Evolutionary conservation across 1,140 invertebrate genomes (phyloP).

Genomic region (Zophobas morio): DNA sequence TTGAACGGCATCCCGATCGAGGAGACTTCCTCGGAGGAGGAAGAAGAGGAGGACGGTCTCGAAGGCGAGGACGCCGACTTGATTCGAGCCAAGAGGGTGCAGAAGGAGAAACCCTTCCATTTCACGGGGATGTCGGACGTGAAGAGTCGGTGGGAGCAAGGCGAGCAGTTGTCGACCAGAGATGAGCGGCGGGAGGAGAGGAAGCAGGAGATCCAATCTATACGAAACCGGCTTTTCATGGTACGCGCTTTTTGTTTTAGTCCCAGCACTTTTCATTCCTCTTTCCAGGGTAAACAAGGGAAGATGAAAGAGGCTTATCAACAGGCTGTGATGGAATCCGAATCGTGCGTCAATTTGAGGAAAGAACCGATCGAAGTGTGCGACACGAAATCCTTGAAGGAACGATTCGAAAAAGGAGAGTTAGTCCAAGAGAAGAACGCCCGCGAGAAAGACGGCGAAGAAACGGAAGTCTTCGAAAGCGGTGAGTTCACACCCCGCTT

Average conservation of each 20-base stretch:
- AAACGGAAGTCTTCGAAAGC: slow-evolving; percentile 86
- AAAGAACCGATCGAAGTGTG: slow-evolving; percentile 69
- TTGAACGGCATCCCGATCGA: slow-evolving; percentile 79
- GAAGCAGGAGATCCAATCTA: slow-evolving; percentile 90
- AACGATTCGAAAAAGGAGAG: slow-evolving; percentile 88
- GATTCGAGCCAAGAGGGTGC: slow-evolving; percentile 66
- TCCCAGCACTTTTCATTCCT: slow-evolving; percentile 8
- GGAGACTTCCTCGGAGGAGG: slow-evolving; percentile 77
- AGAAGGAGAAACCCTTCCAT: slow-evolving; percentile 81
- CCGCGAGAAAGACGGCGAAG: slow-evolving; percentile 76
- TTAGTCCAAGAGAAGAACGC: slow-evolving; percentile 75
- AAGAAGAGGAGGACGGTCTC: slow-evolving; percentile 70
- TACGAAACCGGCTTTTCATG: slow-evolving; percentile 87
- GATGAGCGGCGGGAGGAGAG: slow-evolving; percentile 83
- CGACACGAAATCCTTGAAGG: slow-evolving; percentile 81
- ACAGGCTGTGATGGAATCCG: slow-evolving; percentile 86
- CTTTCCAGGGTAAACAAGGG: slow-evolving; percentile 83
- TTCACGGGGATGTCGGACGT: slow-evolving; percentile 90
- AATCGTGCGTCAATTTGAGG: slow-evolving; percentile 62
- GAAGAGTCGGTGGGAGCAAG: slow-evolving; percentile 83
- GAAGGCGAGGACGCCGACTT: slow-evolving; percentile 69
- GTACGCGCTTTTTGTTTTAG: slow-evolving; percentile 68
- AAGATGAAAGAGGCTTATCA: slow-evolving; percentile 94
- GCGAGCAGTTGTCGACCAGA: slow-evolving; percentile 72
- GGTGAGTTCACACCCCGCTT: slow-evolving; percentile 69